These are phyloP conservation scores for Varanus komodoensis DNA, from an alignment of 2,113 vertebrate species.

Conservation along the genomic window DNA sequence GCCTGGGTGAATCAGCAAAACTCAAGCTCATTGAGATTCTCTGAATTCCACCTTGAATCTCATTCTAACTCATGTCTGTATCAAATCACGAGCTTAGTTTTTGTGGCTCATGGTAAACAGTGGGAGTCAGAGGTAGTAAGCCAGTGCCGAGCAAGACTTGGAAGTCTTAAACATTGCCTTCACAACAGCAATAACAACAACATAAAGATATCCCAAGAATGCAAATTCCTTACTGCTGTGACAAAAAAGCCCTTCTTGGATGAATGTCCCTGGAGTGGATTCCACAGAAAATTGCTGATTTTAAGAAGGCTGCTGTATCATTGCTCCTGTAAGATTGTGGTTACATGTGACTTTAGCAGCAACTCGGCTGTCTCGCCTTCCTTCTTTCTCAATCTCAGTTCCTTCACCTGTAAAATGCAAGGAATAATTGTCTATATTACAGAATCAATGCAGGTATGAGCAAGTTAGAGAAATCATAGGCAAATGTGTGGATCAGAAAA, in stretches of 20 bases:
- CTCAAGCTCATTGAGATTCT: too few relatives aligned
- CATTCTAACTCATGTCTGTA: neutral
- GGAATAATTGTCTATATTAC: neutral
- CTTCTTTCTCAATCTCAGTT: neutral
- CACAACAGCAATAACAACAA: too few relatives aligned
- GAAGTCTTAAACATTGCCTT: neutral
- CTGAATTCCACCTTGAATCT: too few relatives aligned
- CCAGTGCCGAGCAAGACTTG: neutral
- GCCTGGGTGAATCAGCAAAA: neutral
- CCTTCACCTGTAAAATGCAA: neutral
- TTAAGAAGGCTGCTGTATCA: neutral
- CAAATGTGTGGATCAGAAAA: neutral
- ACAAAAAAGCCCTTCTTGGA: neutral
- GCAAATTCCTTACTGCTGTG: too few relatives aligned
- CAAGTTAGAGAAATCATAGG: neutral
- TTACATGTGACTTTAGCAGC: neutral
- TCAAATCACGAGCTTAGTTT: neutral
- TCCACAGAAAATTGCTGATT: neutral
- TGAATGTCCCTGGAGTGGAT: neutral
- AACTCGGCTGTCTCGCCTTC: neutral
- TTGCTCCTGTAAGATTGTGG: neutral
- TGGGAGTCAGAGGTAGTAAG: neutral
- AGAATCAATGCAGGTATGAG: neutral
- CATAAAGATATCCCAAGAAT: too few relatives aligned
- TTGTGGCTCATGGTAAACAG: neutral